These are phyloP conservation scores for Mythimna lalbum DNA, from an alignment of 2,888 invertebrate genomes.

Conservation along the genomic window DNA sequence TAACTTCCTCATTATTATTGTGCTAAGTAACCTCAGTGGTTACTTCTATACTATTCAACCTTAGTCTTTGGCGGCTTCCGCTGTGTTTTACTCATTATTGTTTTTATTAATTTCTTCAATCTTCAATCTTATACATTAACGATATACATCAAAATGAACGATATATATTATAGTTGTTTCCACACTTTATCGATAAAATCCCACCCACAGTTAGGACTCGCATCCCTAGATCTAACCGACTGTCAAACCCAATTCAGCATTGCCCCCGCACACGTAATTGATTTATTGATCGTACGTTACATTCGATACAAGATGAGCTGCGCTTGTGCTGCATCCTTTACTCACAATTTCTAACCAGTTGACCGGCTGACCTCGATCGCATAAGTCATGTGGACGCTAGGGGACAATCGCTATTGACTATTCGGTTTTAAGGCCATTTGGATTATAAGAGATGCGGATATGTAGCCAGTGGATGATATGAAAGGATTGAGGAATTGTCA, in stretches of 20 bases:
- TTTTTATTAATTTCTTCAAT: neutral
- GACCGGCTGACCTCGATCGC: slow-evolving; percentile 85
- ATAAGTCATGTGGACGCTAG: slow-evolving; percentile 70
- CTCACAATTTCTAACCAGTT: slow-evolving; percentile 79
- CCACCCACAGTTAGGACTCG: slow-evolving; percentile 55
- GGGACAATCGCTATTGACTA: slow-evolving; percentile 53
- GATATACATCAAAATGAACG: neutral
- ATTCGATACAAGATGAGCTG: slow-evolving; percentile 87
- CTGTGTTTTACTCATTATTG: slow-evolving; percentile 8
- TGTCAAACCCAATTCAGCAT: slow-evolving; percentile 90
- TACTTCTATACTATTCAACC: slow-evolving; percentile 23
- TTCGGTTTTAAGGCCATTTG: slow-evolving; percentile 36
- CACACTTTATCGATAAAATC: slow-evolving; percentile 63
- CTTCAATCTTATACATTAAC: neutral
- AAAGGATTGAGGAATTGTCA: neutral
- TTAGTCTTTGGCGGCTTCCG: slow-evolving; percentile 32
- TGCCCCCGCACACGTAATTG: slow-evolving; percentile 89
- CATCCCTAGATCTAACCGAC: slow-evolving; percentile 84
- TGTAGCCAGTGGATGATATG: neutral
- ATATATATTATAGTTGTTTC: neutral
- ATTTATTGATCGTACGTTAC: slow-evolving; percentile 91
- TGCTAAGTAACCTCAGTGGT: slow-evolving; percentile 34
- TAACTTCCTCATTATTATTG: slow-evolving; percentile 50
- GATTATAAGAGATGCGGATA: slow-evolving; percentile 1
- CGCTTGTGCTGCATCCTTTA: slow-evolving; percentile 81